phyloP scores from a whole-genome alignment of 2,113 vertebrate genomes.

The Picathartes gymnocephalus region DNA sequence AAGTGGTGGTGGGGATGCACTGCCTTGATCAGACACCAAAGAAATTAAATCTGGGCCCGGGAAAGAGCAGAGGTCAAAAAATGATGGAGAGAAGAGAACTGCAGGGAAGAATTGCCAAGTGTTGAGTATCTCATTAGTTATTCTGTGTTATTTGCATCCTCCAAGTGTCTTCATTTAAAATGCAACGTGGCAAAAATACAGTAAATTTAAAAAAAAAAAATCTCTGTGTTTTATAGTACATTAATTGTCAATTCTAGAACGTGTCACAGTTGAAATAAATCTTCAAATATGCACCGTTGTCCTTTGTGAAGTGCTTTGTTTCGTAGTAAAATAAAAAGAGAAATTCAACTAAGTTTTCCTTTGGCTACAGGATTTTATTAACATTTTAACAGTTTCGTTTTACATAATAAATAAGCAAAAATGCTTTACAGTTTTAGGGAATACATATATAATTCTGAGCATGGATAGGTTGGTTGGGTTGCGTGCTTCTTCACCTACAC shows the following conservation, averaged over 20 bases:
- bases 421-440: slow-evolving; percentile 67
- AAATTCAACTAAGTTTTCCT: neutral
- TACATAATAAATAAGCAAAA: slow-evolving; percentile 78
- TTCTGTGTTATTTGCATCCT: neutral
- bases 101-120: neutral
- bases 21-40: neutral
- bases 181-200: neutral
- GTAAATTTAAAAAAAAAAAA: neutral
- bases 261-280: neutral
- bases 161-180: neutral
- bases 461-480: slow-evolving; percentile 31
- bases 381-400: slow-evolving; percentile 59
- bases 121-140: neutral
- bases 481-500: slow-evolving; percentile 25
- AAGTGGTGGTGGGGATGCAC: neutral
- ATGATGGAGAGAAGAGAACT: neutral
- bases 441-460: slow-evolving; percentile 67
- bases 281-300: neutral
- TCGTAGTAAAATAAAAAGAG: neutral
- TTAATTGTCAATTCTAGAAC: neutral
- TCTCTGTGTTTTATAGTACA: neutral
- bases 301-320: neutral
- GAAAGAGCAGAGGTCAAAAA: neutral
- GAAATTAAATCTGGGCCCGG: neutral
- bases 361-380: slow-evolving; percentile 70